Base-by-base conservation (phyloP, 2,797 vertebrate species). In the Fistularia commersonii region DNA sequence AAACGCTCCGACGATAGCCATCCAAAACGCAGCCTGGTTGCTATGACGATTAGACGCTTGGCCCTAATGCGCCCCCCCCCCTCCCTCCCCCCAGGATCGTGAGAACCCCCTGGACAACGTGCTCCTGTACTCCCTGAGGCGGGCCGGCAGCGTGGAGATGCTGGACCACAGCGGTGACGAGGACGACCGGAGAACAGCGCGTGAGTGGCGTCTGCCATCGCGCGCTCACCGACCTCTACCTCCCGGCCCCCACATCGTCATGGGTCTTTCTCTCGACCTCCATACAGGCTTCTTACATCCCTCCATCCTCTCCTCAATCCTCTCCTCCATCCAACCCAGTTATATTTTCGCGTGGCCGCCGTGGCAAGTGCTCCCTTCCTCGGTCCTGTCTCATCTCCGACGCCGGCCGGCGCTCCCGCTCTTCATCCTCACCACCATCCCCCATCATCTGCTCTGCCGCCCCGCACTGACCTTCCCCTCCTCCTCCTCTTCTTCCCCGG, bases 71-170 rank as follows among this genome's bases (percentile, higher is more conserved):
- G n/a, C n/a, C n/a, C n/a, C n/a, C n/a, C n/a, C n/a, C n/a, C n/a
- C n/a, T n/a, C n/a, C n/a, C n/a, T n/a, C n/a, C 45, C 33, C 57
- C n/a, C 57, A 97, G 95, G 93, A 96, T 47, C 86, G 90, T 10
- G 95, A 97, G 66, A 96, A 96, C 72, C 95, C 95, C 0, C 41
- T 95, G 57, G 93, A 94, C 45, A 87, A 91, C 0, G 88, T 93
- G 1, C 88, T 91, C 10, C 87, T 91, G 43, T 93, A 91, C 75
- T 90, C 91, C 5, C 70, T 76, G 85, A 89, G 75, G 72, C 86
- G 46, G 61, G 69, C 89, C 1, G 60, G 86, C 47, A 88, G 87
- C 6, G 61, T 91, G 8, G 94, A 96, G 60, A 83, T 93, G 75
- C 60, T 88, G 61, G 93, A 96, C 13, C 87, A 94, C 53, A 95